Evolutionary conservation across 1,140 invertebrate species (phyloP).

Genomic region (Zaprionus tsacasi): DNA sequence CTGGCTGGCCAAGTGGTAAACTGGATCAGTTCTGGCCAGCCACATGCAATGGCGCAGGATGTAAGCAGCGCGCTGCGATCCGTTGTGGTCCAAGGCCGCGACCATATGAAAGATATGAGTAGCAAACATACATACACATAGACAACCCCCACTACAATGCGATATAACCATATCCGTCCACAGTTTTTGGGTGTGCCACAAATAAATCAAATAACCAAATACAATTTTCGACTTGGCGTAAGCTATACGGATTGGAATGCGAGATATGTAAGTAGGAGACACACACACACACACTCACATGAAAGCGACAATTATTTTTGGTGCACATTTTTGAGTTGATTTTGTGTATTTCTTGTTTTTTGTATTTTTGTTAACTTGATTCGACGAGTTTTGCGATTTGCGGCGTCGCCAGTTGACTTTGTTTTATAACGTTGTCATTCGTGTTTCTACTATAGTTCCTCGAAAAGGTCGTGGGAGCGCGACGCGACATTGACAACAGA

Average conservation of each 20-base stretch:
- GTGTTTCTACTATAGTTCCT: conserved; percentile 28
- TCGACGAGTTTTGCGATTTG: conserved; percentile 6
- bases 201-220: conserved; percentile 12
- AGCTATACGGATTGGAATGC: conserved; percentile 23
- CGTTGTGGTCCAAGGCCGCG: conserved; percentile 29
- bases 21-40: conserved; percentile 22
- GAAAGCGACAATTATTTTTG: conserved; percentile 14
- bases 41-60: conserved; percentile 30
- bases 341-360: conserved; percentile 27
- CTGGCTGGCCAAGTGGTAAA: conserved; percentile 21
- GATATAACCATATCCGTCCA: neutral
- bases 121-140: neutral
- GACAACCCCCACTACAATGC: neutral
- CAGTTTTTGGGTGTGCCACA: conserved; percentile 35
- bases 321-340: conserved; percentile 19
- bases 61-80: conserved; percentile 8
- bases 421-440: conserved; percentile 22
- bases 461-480: conserved; percentile 68
- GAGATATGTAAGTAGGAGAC: conserved; percentile 6
- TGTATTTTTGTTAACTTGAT: neutral
- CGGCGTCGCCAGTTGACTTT: neutral
- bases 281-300: neutral
- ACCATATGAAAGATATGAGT: conserved; percentile 11
- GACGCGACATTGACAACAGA: conserved; percentile 66
- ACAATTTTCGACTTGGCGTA: neutral